Conservation (phyloP, 1,140 invertebrate species). For the Melipona quadrifasciata region DNA sequence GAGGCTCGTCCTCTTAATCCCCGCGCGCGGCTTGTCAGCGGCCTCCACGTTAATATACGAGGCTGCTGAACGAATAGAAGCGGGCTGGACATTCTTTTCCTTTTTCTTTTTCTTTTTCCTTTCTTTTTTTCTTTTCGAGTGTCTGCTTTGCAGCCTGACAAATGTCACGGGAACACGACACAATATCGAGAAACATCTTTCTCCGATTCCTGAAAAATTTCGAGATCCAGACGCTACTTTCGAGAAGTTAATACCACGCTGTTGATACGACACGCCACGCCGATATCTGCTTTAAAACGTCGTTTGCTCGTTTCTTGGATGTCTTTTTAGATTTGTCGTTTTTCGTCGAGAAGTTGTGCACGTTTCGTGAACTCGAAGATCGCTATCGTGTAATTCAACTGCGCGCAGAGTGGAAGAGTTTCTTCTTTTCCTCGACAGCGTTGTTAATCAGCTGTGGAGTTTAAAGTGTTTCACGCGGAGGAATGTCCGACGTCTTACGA, state of each 20-base stretch:
- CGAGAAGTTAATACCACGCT: not conserved
- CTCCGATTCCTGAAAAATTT: not conserved
- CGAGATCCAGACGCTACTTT: not conserved
- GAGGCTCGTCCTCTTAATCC: slow-evolving; percentile 54
- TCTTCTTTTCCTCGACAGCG: no score
- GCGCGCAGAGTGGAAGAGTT: no score
- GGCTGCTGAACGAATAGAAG: slow-evolving; percentile 23
- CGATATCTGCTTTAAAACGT: not conserved
- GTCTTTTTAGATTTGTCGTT: no score
- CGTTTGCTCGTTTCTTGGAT: not conserved
- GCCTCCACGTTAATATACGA: slow-evolving; percentile 13
- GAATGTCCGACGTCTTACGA: not conserved
- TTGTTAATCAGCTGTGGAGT: no score
- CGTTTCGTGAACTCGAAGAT: no score
- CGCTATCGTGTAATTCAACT: no score
- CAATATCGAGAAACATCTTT: not conserved
- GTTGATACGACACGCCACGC: not conserved
- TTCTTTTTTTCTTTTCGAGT: not conserved
- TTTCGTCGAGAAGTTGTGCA: no score
- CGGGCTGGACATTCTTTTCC: not conserved
- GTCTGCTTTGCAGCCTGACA: slow-evolving; percentile 26
- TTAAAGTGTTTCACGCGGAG: no score
- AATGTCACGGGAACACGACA: slow-evolving; percentile 29
- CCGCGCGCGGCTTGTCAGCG: slow-evolving; percentile 49
- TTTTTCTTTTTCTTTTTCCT: no score